A percentile compares a stretch with the other conserved stretches of the same genome.
phyloP scores from a whole-genome alignment of 2,888 invertebrate genomes.

The Rhingia campestris region DNA sequence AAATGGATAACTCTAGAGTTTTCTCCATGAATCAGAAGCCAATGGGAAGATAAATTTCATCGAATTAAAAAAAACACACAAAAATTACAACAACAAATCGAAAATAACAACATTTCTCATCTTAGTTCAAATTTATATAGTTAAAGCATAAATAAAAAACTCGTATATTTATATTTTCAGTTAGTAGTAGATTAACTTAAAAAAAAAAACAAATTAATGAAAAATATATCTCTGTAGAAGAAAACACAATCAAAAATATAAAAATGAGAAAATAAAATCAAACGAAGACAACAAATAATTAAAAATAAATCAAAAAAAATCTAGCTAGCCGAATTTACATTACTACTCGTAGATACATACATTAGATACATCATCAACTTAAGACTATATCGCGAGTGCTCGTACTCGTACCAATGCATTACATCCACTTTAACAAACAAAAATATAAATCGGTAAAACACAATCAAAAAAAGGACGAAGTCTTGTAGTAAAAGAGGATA shows the following conservation, averaged over 20 bases:
- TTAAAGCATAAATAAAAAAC: constrained; percentile 14
- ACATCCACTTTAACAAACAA: constrained; percentile 9
- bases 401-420: constrained; percentile 37
- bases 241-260: constrained; percentile 38
- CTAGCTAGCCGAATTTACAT: constrained; percentile 67
- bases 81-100: constrained; percentile 16
- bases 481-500: constrained; percentile 36
- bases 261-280: constrained; percentile 13
- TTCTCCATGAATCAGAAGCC: constrained; percentile 81
- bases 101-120: constrained; percentile 28
- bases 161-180: constrained; percentile 38
- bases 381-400: constrained; percentile 32
- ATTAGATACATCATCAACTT: constrained; percentile 23
- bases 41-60: constrained; percentile 77
- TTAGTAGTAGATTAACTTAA: constrained; percentile 32
- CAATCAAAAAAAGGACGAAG: constrained; percentile 2
- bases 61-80: constrained; percentile 24
- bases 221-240: constrained; percentile 63
- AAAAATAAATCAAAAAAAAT: constrained; percentile 24
- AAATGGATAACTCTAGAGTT: constrained; percentile 88
- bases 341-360: constrained; percentile 38
- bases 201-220: constrained; percentile 17
- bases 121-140: constrained; percentile 51
- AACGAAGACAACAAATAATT: constrained; percentile 18
- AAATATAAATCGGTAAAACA: constrained; percentile 38